Base-by-base conservation (phyloP, 2,797 vertebrate genomes). In the Lycodopsis pacificus region DNA sequence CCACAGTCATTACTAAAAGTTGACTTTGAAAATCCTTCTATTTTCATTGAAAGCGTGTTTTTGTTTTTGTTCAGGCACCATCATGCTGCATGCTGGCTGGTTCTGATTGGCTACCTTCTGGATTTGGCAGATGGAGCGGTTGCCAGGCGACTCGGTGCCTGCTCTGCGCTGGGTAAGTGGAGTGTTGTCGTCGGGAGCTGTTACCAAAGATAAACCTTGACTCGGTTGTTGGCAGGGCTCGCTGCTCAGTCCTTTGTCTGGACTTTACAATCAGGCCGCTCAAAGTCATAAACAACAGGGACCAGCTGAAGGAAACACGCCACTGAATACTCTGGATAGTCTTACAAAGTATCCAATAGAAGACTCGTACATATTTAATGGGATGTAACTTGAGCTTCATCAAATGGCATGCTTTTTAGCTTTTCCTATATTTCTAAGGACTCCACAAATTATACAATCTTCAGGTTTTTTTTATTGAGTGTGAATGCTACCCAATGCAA, bases 31-130 rank as follows among this genome's bases (percentile, higher is more conserved):
- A 66, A 36, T 38, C 32, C 30, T 53, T 25, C 11, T 27, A 64
- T 20, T 27, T 44, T 3, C 7, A 30, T 27, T 19, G 12, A 59
- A 54, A 54, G 51, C 36, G 12, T 59, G 63, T 64, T 7, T 4
- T 74, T 75, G 42, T 48, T 74, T 86, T 82, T 83, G 61, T 79
- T 6, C 84, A 98, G 97, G 91, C 96, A 96, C 76, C 90, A 94
- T 82, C 93, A 96, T 25, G 94, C 94, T 14, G 96, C 98, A 0
- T 97, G 96, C 88, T 98, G 97, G 98, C 93, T 98, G 85, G 94
- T 99, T 73, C 95, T 98, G 85, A 94, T 97, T 75, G 96, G 97
- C 27, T 99, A 99, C 90, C 95, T 99, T 64, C 91, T 99, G 76
- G 97, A 99, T 85, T 93, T 97, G 87, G 97, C 96, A 0, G 95